Percentiles rank a stretch among this genome's conserved stretches.
These are phyloP conservation scores for Anarhynchus alexandrinus DNA, from an alignment of 2,113 vertebrate species.

Conservation along the genomic window DNA sequence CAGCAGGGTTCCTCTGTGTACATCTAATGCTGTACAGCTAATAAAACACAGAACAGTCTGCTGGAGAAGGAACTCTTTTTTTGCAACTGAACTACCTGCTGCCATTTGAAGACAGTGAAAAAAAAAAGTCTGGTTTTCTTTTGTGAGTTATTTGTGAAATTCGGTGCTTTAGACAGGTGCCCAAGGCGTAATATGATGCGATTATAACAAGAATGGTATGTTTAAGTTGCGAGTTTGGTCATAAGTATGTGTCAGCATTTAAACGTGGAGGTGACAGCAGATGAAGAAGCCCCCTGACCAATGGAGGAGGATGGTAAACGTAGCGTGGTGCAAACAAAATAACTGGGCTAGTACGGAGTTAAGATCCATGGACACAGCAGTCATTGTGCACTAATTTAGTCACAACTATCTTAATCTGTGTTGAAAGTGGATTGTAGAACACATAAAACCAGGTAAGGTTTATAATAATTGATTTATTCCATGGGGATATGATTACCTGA, in stretches of 20 bases:
- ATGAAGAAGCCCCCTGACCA: background rate
- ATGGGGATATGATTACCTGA: background rate
- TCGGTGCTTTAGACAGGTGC: background rate
- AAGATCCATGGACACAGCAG: background rate
- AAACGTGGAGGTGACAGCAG: background rate
- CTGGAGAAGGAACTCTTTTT: background rate
- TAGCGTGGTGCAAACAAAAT: background rate
- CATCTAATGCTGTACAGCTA: background rate
- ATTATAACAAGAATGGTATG: background rate
- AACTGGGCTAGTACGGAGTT: background rate
- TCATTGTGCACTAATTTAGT: background rate
- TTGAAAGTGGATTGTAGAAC: background rate
- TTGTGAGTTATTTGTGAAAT: background rate
- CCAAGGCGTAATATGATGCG: background rate
- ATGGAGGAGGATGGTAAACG: background rate
- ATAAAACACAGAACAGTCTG: background rate
- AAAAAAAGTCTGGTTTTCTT: background rate
- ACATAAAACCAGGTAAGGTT: background rate
- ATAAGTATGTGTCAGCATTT: background rate
- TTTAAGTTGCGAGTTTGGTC: background rate
- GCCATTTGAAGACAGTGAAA: background rate
- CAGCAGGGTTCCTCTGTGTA: background rate
- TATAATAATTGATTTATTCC: background rate
- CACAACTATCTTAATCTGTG: background rate
- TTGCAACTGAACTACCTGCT: background rate